phyloP scores from a whole-genome alignment of 2,797 vertebrate species.

The Danio choprae region DNA sequence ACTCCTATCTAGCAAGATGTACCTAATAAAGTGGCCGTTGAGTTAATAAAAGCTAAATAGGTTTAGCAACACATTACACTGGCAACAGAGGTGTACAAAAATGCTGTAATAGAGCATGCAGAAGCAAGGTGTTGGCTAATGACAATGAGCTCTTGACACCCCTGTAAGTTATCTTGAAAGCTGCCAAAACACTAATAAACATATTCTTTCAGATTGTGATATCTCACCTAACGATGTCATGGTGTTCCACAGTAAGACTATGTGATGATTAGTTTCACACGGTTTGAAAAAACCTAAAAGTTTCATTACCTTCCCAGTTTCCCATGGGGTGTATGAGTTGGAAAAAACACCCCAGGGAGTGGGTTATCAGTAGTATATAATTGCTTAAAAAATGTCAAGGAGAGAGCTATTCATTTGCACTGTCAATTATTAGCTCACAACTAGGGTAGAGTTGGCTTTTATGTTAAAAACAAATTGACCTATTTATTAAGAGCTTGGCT shows the following conservation, averaged over 20 bases:
- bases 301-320: constrained; percentile 12
- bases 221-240: constrained; percentile 28
- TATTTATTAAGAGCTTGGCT: constrained; percentile 6
- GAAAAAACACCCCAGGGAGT: not conserved
- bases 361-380: constrained; percentile 22
- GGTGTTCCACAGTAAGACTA: constrained; percentile 3
- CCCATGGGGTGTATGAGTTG: not conserved
- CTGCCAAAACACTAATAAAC: not conserved
- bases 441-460: not conserved
- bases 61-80: not conserved
- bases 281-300: constrained; percentile 4
- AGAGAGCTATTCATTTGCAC: not conserved
- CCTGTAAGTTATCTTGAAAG: not conserved
- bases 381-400: constrained; percentile 28
- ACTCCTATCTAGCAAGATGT: no score
- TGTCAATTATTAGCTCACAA: constrained; percentile 22
- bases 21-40: no score
- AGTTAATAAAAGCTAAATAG: not conserved
- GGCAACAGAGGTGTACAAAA: not conserved
- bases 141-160: not conserved
- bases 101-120: not conserved
- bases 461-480: constrained; percentile 3
- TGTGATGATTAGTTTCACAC: constrained; percentile 37
- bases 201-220: constrained; percentile 2
- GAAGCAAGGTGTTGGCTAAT: not conserved